Percentiles rank a stretch among this genome's conserved stretches.
These are phyloP conservation scores for Artemia sinica DNA, from an alignment of 2,888 invertebrate species.

Conservation along the genomic window DNA sequence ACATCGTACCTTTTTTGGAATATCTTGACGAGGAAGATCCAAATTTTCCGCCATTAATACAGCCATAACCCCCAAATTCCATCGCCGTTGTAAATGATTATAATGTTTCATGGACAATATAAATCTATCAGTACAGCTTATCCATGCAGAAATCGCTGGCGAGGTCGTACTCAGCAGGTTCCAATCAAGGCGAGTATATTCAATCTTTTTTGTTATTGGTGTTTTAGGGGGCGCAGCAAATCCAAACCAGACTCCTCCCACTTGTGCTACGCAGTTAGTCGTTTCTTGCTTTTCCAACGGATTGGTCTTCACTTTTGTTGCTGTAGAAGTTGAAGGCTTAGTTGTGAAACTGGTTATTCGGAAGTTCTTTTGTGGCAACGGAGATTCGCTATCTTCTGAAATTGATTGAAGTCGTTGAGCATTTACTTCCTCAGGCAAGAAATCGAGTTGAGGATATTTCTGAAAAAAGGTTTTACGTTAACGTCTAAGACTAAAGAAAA, in stretches of 20 bases:
- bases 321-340: neutral
- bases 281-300: constrained; percentile 18
- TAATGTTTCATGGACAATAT: constrained; percentile 65
- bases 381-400: constrained; percentile 9
- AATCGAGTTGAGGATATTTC: constrained; percentile 24
- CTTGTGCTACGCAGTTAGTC: constrained; percentile 64
- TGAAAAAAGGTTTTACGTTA: constrained; percentile 14
- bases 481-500: constrained; percentile 6
- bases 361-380: neutral
- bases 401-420: constrained; percentile 24
- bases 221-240: constrained; percentile 91
- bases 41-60: constrained; percentile 87
- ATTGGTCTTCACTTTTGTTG: constrained; percentile 14
- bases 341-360: constrained; percentile 13
- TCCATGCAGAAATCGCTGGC: constrained; percentile 92
- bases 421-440: constrained; percentile 20
- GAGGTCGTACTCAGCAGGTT: constrained; percentile 86
- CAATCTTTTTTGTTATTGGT: constrained; percentile 81
- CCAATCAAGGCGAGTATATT: constrained; percentile 77
- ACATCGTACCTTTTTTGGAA: constrained; percentile 48
- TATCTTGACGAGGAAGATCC: constrained; percentile 66
- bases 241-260: constrained; percentile 87
- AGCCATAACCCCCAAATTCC: constrained; percentile 71
- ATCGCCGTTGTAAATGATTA: constrained; percentile 55
- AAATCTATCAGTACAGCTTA: constrained; percentile 82